Percentiles rank a stretch among this genome's conserved stretches.
These are phyloP conservation scores for Synodontis membranacea DNA, from an alignment of 2,113 vertebrate genomes.

Conservation along the genomic window DNA sequence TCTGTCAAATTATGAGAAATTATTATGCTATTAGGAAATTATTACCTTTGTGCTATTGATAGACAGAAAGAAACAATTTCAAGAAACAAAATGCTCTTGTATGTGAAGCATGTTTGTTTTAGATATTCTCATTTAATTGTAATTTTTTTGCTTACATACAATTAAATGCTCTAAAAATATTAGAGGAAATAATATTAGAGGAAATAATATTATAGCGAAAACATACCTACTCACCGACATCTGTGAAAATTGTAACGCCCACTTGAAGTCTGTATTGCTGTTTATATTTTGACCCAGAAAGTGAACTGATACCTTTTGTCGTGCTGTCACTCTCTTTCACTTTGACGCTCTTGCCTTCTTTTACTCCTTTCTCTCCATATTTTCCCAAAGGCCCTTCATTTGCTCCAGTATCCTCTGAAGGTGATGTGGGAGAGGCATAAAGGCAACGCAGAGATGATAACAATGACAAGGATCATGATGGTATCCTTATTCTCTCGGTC, in stretches of 20 bases:
- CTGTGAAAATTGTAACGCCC: background rate
- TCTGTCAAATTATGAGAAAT: background rate
- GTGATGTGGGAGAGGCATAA: background rate
- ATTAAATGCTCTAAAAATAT: background rate
- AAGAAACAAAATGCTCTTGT: background rate
- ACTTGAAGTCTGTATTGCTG: background rate
- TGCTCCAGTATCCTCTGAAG: conserved; percentile 12
- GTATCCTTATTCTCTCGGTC: background rate
- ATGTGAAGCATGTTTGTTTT: background rate
- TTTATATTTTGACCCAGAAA: conserved; percentile 1
- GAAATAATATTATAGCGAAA: background rate
- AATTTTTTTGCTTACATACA: background rate
- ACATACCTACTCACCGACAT: background rate
- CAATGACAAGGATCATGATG: background rate
- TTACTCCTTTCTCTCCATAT: conserved; percentile 10
- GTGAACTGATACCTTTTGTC: background rate
- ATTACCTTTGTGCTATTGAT: background rate
- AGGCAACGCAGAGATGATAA: conserved; percentile 5
- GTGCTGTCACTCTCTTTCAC: background rate
- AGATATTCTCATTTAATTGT: background rate
- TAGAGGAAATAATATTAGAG: background rate
- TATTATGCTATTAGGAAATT: background rate
- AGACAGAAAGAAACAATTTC: background rate
- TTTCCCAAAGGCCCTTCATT: background rate
- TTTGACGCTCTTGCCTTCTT: background rate